Conservation (phyloP, 2,113 vertebrate species). For the Scortum barcoo region DNA sequence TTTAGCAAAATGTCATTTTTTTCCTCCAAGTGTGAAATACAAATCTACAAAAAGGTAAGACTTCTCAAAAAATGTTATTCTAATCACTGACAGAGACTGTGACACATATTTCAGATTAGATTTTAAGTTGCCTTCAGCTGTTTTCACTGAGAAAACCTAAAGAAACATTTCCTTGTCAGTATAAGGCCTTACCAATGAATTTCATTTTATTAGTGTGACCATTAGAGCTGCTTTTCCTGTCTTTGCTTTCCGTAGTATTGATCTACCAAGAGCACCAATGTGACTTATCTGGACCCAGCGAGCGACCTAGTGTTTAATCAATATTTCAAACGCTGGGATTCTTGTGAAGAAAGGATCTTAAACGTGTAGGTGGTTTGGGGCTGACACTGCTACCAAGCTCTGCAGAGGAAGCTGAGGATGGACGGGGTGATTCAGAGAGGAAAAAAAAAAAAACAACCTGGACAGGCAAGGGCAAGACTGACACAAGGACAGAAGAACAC, state of each 20-base stretch:
- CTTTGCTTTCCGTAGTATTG: conserved; percentile 40
- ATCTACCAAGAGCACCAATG: conserved; percentile 27
- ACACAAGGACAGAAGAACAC: conserved; percentile 34
- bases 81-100: not conserved
- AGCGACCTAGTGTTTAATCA: conserved; percentile 23
- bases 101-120: not conserved
- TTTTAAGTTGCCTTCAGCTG: not conserved
- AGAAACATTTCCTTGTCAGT: not conserved
- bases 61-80: not conserved
- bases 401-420: conserved; percentile 1
- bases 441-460: conserved; percentile 15
- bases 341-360: conserved; percentile 12
- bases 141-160: not conserved
- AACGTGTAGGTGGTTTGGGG: not conserved
- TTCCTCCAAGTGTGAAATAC: not conserved
- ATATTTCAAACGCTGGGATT: conserved; percentile 41
- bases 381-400: not conserved
- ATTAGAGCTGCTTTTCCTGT: conserved; percentile 12
- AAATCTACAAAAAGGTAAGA: not conserved
- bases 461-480: conserved; percentile 28
- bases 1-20: too few species aligned
- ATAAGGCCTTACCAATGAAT: not conserved
- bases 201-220: not conserved
- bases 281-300: conserved; percentile 35
- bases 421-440: conserved; percentile 29